Evolutionary conservation across 2,888 invertebrate species (phyloP), one percentile per base, ranked within the genome.

Genomic region (Andrena bicolor): DNA sequence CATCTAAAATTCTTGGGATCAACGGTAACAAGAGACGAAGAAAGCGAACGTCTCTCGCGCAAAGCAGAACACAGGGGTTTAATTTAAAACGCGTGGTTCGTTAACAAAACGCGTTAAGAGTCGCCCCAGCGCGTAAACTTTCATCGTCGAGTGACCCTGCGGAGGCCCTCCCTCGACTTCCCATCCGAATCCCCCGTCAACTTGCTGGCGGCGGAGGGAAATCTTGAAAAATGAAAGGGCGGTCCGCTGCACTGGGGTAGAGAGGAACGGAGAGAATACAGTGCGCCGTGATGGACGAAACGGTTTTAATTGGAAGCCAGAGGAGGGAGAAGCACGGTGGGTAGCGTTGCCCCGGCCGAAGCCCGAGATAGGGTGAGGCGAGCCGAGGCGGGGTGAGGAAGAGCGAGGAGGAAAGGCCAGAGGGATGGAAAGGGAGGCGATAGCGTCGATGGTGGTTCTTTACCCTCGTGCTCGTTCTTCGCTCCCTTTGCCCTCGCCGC

Each of bases 151-250:
- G 78, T 80, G 85, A 82, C 80, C 83, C 65, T 68, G 69, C 63
- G 61, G 60, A 86, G 65, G 70, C 73, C 73, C 79, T 41, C 56
- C 69, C 64, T 87, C 75, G 74, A 84, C 58, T 69, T 73, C 68
- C 56, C 69, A 75, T 77, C 71, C 75, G 73, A 70, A 71, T 78
- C 41, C 73, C 60, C 82, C 68, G 68, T 60, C 68, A 71, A 71
- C 64, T 72, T 84, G 79, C 76, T 63, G 60, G 84, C 83, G 81
- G 85, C 69, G 84, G 84, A 87, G 87, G 82, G 82, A 90, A 91
- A 91, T 90, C 87, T 91, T 90, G 88, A 90, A 90, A 90, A 89
- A 89, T 86, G 89, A 90, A 78, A 78, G 75, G 76, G 77, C 73
- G 66, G 71, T 41, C 76, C 75, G 75, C 71, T 23, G 64, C 20